Evolutionary conservation across 2,888 invertebrate genomes (phyloP), one percentile per base, ranked within the genome.

Genomic region (Odontomyia ornata): DNA sequence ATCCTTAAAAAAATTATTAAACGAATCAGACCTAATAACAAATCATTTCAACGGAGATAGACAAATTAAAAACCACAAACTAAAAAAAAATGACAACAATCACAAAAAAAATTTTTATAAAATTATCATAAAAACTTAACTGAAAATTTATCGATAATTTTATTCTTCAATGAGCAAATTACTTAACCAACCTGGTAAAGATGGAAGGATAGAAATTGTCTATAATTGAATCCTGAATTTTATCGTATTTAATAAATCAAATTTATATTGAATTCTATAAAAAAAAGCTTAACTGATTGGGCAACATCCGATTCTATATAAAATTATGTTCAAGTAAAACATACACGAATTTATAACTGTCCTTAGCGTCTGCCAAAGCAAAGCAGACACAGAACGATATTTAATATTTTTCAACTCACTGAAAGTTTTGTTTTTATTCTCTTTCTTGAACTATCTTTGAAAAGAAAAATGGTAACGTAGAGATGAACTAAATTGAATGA

Each of bases 61-160:
- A 30, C 65, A 65, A 30, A 13, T 25, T 30, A 28, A 65, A 65
- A 65, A 65, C n/a, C n/a, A n/a, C n/a, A n/a, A n/a, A n/a, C n/a
- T 28, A 64, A 7, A 13, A 65, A 65, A 65, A 65, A 65, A 65
- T 13, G 23, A 65, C 27, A 62, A 25, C 62, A 11, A 62, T 27
- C 11, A 13, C 25, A 62, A 13, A 30, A 65, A 65, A 65, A 11
- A 65, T 3, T n/a, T n/a, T n/a, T n/a, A 56, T 15, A 56, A 65
- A 30, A 30, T n/a, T n/a, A 65, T 28, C 30, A n/a, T 9, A 28
- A 65, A 65, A 65, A 11, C n/a, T 28, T 30, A 30, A 18, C 27
- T 30, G n/a, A 27, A 65, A 65, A 15, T 30, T 30, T 9, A 65
- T n/a, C n/a, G n/a, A n/a, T 21, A 65, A 21, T 60, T 60, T 60